These are phyloP conservation scores for Deroplatys truncata DNA, from an alignment of 2,888 invertebrate genomes.

Conservation along the genomic window DNA sequence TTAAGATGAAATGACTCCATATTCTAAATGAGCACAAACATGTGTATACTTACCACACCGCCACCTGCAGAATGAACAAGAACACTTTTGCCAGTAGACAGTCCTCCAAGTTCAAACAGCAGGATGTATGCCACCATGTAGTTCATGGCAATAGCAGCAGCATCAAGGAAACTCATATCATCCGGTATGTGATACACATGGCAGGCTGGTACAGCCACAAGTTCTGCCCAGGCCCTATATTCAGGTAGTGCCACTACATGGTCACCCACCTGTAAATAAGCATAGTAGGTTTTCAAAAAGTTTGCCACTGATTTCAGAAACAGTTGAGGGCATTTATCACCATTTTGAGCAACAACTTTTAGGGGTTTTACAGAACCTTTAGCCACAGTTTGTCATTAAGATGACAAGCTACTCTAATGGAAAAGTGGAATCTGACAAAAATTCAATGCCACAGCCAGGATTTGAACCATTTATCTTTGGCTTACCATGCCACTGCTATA, in stretches of 20 bases:
- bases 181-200: conserved; percentile 74
- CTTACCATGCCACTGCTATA: too few species aligned
- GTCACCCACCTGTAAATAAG: conserved; percentile 63
- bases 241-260: conserved; percentile 81
- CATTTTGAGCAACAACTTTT: too few species aligned
- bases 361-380: neutral
- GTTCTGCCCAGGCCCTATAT: conserved; percentile 82
- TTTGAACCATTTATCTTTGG: too few species aligned
- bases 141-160: conserved; percentile 80
- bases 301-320: neutral
- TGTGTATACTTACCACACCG: conserved; percentile 74
- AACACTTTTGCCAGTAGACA: conserved; percentile 73
- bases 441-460: too few species aligned
- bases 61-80: conserved; percentile 83
- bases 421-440: too few species aligned
- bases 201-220: conserved; percentile 74
- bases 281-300: neutral
- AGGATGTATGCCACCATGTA: conserved; percentile 82
- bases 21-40: neutral
- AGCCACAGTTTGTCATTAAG: neutral
- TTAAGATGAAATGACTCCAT: too few species aligned
- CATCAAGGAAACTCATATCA: conserved; percentile 72
- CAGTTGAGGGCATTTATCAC: too few species aligned
- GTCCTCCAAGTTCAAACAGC: conserved; percentile 76
- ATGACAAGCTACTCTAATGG: neutral